Base-by-base conservation (phyloP, 2,888 invertebrate genomes). In the Zele albiditarsus region DNA sequence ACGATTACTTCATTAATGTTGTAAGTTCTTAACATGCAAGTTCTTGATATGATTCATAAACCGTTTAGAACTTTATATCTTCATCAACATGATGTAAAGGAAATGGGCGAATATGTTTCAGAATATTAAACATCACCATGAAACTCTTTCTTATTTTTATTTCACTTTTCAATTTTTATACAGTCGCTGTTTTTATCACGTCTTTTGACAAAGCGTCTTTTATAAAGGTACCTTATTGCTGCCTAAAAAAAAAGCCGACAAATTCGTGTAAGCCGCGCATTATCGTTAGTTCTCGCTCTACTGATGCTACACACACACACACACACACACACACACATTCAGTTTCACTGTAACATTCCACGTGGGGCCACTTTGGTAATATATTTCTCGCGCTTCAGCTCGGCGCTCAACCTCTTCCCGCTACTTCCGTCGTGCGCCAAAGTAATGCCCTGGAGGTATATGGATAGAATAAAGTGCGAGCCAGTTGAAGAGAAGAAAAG, bases 361-460 rank as follows among this genome's bases (percentile, higher is more conserved):
- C 76, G 53, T 71, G 77, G 74, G 79, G 62, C 67, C 75, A 77
- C 79, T 80, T 76, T 75, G 58, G 71, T 67, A 74, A 76, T 67
- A 71, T 77, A 75, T 77, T 75, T 75, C 76, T 71, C 73, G 69
- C 53, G 57, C 58, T 68, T 16, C 57, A 27, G 25, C 28, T 38
- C 57, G 57, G 60, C 70, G 42, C 57, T n/a, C 60, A 33, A 20
- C 53, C 38, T 60, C 69, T 66, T 77, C 20, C 25, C 57, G 46
- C 46, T 49, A 49, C 57, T 33, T 65, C 38, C 14, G 62, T 49
- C 66, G 72, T 58, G 72, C 65, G 66, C 58, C 58, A 57, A 57
- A 38, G 42, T 60, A 33, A 42, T 46, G 69, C 70, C 70, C 65
- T 27, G 31, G 58, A 49, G 74, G 63, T 74, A 58, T 27, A 63